phyloP scores from a whole-genome alignment of 2,888 invertebrate species.

The Galeopsomyia nigrocyanea region DNA sequence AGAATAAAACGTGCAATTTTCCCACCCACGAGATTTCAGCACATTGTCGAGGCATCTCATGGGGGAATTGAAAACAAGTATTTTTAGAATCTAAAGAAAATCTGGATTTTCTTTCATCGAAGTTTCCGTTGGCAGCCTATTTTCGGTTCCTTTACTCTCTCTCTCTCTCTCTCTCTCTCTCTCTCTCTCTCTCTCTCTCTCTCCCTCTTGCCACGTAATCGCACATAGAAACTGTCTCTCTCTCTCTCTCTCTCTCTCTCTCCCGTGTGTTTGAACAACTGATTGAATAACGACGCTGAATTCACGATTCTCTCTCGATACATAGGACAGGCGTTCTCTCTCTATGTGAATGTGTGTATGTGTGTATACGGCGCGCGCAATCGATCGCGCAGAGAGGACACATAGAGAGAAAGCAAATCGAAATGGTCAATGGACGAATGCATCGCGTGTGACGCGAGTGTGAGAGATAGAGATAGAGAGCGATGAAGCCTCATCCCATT shows the following conservation, averaged over 20 bases:
- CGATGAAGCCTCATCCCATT: neutral
- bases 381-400: constrained; percentile 13
- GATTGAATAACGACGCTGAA: constrained; percentile 40
- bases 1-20: too few relatives aligned
- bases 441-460: neutral
- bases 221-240: constrained; percentile 2
- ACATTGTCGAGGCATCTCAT: neutral
- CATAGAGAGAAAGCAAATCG: constrained; percentile 20
- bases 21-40: neutral
- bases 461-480: too few relatives aligned
- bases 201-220: constrained; percentile 27
- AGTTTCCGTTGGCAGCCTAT: constrained; percentile 22
- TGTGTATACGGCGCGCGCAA: neutral
- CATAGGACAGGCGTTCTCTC: too few relatives aligned
- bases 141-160: constrained; percentile 24
- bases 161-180: neutral
- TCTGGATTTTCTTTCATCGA: constrained; percentile 2
- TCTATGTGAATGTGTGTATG: too few relatives aligned
- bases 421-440: constrained; percentile 39
- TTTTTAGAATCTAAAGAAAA: constrained; percentile 6
- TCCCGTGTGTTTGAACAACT: constrained; percentile 38
- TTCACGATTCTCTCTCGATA: constrained; percentile 2
- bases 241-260: neutral
- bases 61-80: constrained; percentile 3
- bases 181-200: constrained; percentile 1